A percentile compares a stretch with the other conserved stretches of the same genome.
phyloP scores from a whole-genome alignment of 2,113 vertebrate species.

The Stictonetta naevosa region DNA sequence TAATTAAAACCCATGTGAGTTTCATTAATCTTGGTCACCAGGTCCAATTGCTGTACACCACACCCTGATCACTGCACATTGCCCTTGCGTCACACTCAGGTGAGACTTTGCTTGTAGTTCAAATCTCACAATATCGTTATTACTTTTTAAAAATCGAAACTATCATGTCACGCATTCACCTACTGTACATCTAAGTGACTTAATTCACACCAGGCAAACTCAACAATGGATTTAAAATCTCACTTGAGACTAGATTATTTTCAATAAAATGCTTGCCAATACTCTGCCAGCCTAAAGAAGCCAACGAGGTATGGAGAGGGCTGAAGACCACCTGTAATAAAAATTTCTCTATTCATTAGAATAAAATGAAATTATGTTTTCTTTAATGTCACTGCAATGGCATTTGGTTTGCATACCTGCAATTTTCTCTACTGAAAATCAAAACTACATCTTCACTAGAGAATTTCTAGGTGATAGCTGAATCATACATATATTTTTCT shows the following conservation, averaged over 20 bases:
- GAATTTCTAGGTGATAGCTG: slow-evolving; percentile 71
- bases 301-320: neutral
- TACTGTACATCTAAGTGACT: neutral
- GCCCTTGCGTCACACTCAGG: slow-evolving; percentile 83
- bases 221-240: neutral
- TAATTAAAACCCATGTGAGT: slow-evolving; percentile 97
- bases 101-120: slow-evolving; percentile 39
- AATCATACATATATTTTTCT: slow-evolving; percentile 72
- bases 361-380: neutral
- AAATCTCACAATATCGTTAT: neutral
- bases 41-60: slow-evolving; percentile 82
- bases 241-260: neutral
- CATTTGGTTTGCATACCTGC: slow-evolving; percentile 50
- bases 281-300: neutral
- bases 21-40: slow-evolving; percentile 97
- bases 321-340: neutral
- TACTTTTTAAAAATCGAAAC: neutral
- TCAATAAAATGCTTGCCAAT: neutral
- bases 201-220: neutral
- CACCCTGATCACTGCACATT: slow-evolving; percentile 78
- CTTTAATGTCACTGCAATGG: neutral
- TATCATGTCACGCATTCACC: neutral
- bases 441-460: slow-evolving; percentile 43
- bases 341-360: neutral
- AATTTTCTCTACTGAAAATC: slow-evolving; percentile 43